Evolutionary conservation across 1,140 invertebrate species (phyloP), one percentile per base, ranked within the genome.

Genomic region (Trachymyrmex cornetzi): DNA sequence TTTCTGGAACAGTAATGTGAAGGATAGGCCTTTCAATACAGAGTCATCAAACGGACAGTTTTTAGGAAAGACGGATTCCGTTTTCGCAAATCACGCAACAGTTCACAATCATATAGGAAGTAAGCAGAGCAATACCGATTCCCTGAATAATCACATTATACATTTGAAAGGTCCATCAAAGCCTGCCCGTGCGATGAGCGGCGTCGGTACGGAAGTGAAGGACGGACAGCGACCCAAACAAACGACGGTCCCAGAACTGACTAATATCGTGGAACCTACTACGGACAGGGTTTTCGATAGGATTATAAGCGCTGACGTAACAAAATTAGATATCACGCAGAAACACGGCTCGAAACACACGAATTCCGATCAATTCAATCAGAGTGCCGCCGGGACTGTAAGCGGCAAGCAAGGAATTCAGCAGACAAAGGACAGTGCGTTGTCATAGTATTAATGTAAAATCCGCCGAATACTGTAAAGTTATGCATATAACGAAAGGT

Each of bases 401-500:
- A 77, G 77, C 11, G 44, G 64, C 48, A 84, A 89, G 63, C 87
- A 87, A 50, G 85, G 80, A 14, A 88, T 91, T 34, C 88, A 85
- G 22, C 88, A 90, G 44, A 82, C 85, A 57, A 93, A 93, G 27
- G 92, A 93, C 77, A 93, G 80, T 69, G 90, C 93, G 80, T 88
- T 94, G 84, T 93, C 92, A 92, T 93, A 94, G 91, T 92, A 92
- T 85, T 88, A 93, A 93, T 79, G 89, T 93, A 87, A 69, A 74
- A 94, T 79, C 93, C 93, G 93, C 94, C 94, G 95, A 95, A 94
- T 93, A 94, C 90, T 94, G 92, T 93, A 93, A 93, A 93, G 89
- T 93, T 93, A 94, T 91, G 92, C 91, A 90, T 91, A 93, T 93
- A 92, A 92, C 90, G 77, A 89, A 87, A 87, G 81, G 90, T 92